Conservation (phyloP, 2,113 vertebrate genomes). For the Morphnarchus princeps region DNA sequence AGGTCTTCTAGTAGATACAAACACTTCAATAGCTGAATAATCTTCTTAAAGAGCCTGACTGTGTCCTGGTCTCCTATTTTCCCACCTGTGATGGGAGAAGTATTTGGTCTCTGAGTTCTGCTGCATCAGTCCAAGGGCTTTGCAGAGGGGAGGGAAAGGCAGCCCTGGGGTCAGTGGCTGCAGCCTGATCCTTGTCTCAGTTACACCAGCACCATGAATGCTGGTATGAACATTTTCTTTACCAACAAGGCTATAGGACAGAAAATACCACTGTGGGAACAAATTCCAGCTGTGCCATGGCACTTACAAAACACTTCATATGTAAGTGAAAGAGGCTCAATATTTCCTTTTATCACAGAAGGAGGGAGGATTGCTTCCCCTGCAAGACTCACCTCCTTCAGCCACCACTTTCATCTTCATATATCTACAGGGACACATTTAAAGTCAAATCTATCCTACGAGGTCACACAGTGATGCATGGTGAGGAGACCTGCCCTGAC, state of each 20-base stretch:
- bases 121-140: neutral
- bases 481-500: neutral
- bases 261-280: neutral
- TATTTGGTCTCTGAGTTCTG: neutral
- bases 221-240: neutral
- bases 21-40: neutral
- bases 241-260: neutral
- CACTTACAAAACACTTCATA: fast-evolving
- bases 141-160: neutral
- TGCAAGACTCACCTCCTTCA: neutral
- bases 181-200: neutral
- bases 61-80: neutral
- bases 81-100: neutral
- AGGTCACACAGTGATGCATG: neutral
- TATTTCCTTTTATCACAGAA: neutral
- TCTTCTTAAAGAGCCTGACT: neutral
- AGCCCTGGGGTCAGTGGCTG: neutral
- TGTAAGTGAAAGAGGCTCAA: neutral
- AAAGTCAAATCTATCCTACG: neutral
- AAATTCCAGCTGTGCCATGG: neutral
- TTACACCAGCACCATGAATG: neutral
- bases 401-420: neutral
- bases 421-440: neutral
- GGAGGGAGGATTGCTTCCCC: neutral
- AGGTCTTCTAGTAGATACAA: neutral